Conservation (phyloP, 2,797 vertebrate genomes). For the Bradypodion pumilum region DNA sequence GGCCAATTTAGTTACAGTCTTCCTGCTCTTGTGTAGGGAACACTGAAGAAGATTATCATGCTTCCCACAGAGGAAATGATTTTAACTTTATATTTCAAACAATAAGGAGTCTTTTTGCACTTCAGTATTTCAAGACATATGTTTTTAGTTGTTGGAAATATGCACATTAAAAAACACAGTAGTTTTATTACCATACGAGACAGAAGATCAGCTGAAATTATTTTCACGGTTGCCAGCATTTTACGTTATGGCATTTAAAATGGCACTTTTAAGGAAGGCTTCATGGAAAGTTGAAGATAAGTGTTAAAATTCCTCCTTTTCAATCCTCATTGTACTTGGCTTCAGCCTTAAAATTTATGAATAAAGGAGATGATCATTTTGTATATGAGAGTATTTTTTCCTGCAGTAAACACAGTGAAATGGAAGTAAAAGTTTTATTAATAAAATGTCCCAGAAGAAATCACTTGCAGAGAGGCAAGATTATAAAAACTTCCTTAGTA, state of each 20-base stretch:
- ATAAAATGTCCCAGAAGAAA: neutral
- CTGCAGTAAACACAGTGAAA: neutral
- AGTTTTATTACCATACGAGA: too few relatives aligned
- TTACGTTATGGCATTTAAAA: neutral
- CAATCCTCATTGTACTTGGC: neutral
- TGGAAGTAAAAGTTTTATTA: neutral
- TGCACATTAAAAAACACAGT: neutral
- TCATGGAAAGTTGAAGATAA: neutral
- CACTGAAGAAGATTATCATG: neutral
- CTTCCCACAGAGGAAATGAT: neutral
- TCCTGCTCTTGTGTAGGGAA: neutral
- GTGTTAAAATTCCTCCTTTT: neutral
- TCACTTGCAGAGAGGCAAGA: neutral
- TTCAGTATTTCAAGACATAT: neutral
- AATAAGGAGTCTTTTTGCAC: neutral
- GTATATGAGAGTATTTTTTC: neutral
- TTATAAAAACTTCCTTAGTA: neutral
- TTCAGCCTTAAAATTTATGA: neutral
- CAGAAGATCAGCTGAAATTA: neutral
- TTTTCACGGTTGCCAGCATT: neutral
- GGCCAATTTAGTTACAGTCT: too few relatives aligned
- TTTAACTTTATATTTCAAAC: neutral
- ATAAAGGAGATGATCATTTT: neutral
- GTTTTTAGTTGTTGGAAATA: neutral
- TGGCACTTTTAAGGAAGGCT: neutral